Percentiles rank a stretch among this genome's conserved stretches.
Conservation (phyloP, 2,797 vertebrate species). For the Siniperca undulata region DNA sequence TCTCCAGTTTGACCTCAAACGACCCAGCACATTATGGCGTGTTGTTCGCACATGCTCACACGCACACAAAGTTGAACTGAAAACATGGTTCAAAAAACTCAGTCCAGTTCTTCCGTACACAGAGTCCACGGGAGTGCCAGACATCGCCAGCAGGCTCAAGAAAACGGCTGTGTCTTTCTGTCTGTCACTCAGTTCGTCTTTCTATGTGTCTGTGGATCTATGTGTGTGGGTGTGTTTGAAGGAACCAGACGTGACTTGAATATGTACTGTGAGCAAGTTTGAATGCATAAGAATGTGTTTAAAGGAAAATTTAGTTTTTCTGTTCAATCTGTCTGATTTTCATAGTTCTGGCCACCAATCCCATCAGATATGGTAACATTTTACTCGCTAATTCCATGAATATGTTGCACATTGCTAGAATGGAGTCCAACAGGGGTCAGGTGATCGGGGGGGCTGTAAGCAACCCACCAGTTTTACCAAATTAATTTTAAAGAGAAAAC, state of each 20-base stretch:
- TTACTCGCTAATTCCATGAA: background rate
- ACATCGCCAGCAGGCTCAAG: constrained; percentile 52
- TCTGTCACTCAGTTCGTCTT: constrained; percentile 8
- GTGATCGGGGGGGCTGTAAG: background rate
- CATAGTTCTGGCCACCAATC: background rate
- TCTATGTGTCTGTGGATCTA: constrained; percentile 12
- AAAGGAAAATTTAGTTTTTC: constrained; percentile 10
- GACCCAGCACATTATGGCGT: constrained; percentile 54
- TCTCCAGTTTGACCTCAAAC: constrained; percentile 63
- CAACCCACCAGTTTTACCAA: too few relatives aligned
- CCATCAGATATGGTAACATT: background rate
- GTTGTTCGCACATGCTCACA: constrained; percentile 41
- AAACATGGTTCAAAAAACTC: constrained; percentile 42
- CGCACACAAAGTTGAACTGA: constrained; percentile 24
- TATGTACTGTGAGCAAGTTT: constrained; percentile 15
- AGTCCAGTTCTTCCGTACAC: constrained; percentile 40
- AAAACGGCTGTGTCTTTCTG: constrained; percentile 16
- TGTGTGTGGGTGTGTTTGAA: constrained; percentile 36
- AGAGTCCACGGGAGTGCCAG: constrained; percentile 52
- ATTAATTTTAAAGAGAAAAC: too few relatives aligned
- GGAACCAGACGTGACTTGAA: constrained; percentile 19
- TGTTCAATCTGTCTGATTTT: background rate
- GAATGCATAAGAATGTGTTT: constrained; percentile 1
- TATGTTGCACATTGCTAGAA: background rate
- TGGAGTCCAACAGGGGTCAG: background rate